phyloP scores from a whole-genome alignment of 23 tunicate genomes.

The Styela plicata region DNA sequence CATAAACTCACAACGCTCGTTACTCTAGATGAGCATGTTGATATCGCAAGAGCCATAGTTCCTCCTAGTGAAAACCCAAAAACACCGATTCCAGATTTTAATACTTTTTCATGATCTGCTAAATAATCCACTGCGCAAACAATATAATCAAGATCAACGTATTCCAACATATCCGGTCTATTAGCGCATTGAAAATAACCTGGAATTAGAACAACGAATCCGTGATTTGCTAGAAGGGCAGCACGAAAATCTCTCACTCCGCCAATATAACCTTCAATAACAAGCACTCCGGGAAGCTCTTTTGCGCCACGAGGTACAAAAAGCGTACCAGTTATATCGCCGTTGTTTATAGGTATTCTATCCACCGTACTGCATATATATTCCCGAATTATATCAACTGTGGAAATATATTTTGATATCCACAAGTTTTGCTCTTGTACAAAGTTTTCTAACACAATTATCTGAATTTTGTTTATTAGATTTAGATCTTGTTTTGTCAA shows the following conservation, averaged over 20 bases:
- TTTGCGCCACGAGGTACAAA: not conserved
- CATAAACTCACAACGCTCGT: not conserved
- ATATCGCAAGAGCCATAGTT: not conserved
- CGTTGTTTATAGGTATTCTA: not conserved
- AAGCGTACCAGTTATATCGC: not conserved
- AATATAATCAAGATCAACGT: not conserved
- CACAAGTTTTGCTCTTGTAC: not conserved
- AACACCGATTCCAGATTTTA: not conserved
- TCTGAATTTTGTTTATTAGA: not conserved
- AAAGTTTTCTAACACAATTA: not conserved
- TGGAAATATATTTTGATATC: not conserved
- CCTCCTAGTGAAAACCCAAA: not conserved
- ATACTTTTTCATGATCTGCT: not conserved
- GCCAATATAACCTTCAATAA: not conserved
- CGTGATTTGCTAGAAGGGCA: not conserved
- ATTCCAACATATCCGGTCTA: not conserved
- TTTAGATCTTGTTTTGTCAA: not conserved
- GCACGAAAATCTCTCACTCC: not conserved
- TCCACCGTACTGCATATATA: not conserved
- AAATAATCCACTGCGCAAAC: not conserved
- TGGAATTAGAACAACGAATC: not conserved
- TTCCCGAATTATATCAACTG: not conserved
- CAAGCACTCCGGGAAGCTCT: not conserved
- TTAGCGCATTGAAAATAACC: not conserved
- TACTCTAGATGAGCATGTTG: not conserved